A percentile compares a stretch with the other conserved stretches of the same genome.
Evolutionary conservation across 92 coral and sea anemone genomes (phyloP).

Genomic region (Phenganax stokvisi): DNA sequence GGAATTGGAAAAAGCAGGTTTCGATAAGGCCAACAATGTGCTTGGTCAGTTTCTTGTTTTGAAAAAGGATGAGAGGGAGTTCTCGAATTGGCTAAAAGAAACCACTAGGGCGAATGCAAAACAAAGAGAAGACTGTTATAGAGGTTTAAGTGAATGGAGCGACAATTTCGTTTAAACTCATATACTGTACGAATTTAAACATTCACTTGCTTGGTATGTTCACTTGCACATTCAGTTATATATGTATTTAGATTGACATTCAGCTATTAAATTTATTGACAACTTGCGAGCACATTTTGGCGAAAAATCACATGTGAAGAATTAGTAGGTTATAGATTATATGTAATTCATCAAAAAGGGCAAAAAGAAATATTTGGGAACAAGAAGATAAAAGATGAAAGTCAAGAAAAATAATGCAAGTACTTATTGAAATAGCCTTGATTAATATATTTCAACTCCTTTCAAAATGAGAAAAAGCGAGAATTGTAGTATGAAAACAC

Average conservation of each 20-base stretch:
- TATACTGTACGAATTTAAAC: background rate
- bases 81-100: conserved; percentile 72
- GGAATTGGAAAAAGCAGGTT: conserved; percentile 61
- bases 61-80: conserved; percentile 84
- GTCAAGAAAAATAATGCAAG: too few relatives aligned
- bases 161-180: conserved; percentile 73
- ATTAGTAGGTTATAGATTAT: too few relatives aligned
- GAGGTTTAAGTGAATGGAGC: conserved; percentile 93
- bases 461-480: too few relatives aligned
- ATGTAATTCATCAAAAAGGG: too few relatives aligned
- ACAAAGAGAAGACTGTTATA: conserved; percentile 70
- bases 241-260: background rate
- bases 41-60: conserved; percentile 86
- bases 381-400: too few relatives aligned
- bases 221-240: background rate
- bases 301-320: too few relatives aligned
- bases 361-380: too few relatives aligned
- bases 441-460: too few relatives aligned
- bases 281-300: too few relatives aligned
- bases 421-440: too few relatives aligned
- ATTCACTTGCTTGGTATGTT: background rate
- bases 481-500: too few relatives aligned
- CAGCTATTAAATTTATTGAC: background rate
- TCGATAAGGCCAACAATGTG: conserved; percentile 83
- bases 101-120: conserved; percentile 66